Conservation (phyloP, 2,888 invertebrate genomes). For the Vandiemenella viatica region DNA sequence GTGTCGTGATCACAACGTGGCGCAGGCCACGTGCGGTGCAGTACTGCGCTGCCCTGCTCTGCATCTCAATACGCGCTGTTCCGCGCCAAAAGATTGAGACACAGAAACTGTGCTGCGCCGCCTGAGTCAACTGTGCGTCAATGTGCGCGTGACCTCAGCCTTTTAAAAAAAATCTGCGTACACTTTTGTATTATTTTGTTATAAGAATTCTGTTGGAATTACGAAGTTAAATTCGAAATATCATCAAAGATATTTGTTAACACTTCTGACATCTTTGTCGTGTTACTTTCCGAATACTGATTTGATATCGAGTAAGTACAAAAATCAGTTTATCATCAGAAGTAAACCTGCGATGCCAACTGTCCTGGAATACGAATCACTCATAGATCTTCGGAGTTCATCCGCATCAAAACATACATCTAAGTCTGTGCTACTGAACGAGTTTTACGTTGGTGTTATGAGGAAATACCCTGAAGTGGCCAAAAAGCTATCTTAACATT, state of each 20-base stretch:
- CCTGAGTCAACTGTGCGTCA: no score
- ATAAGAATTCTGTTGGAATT: not conserved
- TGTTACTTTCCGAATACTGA: not conserved
- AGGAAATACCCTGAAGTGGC: not conserved
- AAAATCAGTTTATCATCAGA: not conserved
- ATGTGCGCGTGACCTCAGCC: no score
- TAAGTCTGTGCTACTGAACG: not conserved
- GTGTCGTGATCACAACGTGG: no score
- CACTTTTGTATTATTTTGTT: no score
- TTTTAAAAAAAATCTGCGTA: no score
- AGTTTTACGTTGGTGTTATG: not conserved
- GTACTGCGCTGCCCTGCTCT: no score
- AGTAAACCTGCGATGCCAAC: not conserved
- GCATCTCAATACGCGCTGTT: no score
- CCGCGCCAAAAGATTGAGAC: no score
- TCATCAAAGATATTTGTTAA: not conserved
- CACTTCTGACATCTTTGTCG: not conserved
- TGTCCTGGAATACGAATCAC: not conserved
- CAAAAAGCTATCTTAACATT: no score
- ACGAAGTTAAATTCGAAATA: not conserved
- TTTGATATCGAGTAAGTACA: not conserved
- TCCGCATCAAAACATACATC: not conserved
- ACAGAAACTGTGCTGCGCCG: no score
- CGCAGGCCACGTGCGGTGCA: no score
- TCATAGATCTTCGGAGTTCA: not conserved